A percentile compares a stretch with the other conserved stretches of the same genome.
Evolutionary conservation across 2,797 vertebrate species (phyloP).

Genomic region (Arremon brunneinucha): DNA sequence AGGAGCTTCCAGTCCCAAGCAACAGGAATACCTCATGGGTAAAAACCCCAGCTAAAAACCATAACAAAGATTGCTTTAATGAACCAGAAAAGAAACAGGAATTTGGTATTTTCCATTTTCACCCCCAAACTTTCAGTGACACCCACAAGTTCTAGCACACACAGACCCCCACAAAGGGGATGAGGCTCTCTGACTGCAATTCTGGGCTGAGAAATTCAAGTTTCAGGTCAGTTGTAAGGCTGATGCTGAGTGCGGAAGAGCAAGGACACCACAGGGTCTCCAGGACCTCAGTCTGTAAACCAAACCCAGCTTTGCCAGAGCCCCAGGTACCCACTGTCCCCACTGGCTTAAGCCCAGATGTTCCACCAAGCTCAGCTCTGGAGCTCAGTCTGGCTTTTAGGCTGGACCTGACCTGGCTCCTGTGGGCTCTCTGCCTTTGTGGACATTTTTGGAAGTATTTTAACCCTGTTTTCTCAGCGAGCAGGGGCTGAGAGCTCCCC

Average conservation of each 20-base stretch:
- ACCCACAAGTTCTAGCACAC: rapidly evolving
- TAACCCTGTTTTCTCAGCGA: not conserved
- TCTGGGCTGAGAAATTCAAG: not conserved
- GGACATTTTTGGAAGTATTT: not conserved
- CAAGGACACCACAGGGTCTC: rapidly evolving
- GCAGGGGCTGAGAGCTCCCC: not conserved
- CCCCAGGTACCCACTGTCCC: rapidly evolving
- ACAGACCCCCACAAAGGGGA: rapidly evolving
- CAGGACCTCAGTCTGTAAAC: not conserved
- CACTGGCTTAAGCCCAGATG: not conserved
- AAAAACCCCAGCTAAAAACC: rapidly evolving
- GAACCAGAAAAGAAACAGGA: not conserved
- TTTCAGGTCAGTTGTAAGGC: not conserved
- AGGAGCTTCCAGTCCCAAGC: not conserved
- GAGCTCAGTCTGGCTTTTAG: not conserved
- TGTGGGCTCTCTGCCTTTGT: rapidly evolving
- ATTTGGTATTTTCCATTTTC: not conserved
- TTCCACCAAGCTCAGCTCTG: not conserved
- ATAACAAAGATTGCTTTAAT: rapidly evolving
- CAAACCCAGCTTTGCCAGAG: not conserved
- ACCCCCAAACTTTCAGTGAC: not conserved
- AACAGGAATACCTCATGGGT: rapidly evolving
- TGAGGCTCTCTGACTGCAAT: not conserved
- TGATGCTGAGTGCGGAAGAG: not conserved
- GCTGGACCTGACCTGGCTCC: not conserved